phyloP scores from a whole-genome alignment of 2,113 vertebrate species.

The Alouatta palliata region DNA sequence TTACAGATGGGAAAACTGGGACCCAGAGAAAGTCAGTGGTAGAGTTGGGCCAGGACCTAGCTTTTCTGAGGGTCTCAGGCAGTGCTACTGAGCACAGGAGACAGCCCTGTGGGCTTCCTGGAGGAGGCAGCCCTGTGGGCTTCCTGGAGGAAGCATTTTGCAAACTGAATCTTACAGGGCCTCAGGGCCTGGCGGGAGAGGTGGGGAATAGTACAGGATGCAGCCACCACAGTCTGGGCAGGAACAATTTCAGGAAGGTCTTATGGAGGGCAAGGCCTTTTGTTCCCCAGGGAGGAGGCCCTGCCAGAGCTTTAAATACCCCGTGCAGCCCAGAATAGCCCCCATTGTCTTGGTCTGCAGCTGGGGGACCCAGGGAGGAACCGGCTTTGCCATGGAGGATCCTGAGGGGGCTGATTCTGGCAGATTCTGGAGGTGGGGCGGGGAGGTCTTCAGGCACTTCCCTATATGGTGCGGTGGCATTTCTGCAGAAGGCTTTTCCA shows the following conservation, averaged over 20 bases:
- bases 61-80: neutral
- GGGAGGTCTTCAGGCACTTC: neutral
- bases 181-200: neutral
- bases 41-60: neutral
- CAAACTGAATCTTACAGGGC: neutral
- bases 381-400: neutral
- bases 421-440: neutral
- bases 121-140: neutral
- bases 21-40: neutral
- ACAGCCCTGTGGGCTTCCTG: neutral
- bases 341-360: constrained; percentile 63
- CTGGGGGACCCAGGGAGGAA: neutral
- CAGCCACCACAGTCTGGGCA: neutral
- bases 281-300: neutral
- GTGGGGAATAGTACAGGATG: neutral
- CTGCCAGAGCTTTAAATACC: constrained; percentile 74
- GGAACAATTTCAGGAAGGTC: constrained; percentile 75
- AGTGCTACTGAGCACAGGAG: neutral
- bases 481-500: constrained; percentile 43
- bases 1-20: neutral
- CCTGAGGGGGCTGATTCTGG: neutral
- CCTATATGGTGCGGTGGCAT: constrained; percentile 6
- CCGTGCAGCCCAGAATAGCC: constrained; percentile 30
- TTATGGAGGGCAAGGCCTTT: constrained; percentile 49
- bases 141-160: neutral